These are phyloP conservation scores for Galaxea fascicularis DNA, from an alignment of 92 coral and sea anemone species.

Conservation along the genomic window DNA sequence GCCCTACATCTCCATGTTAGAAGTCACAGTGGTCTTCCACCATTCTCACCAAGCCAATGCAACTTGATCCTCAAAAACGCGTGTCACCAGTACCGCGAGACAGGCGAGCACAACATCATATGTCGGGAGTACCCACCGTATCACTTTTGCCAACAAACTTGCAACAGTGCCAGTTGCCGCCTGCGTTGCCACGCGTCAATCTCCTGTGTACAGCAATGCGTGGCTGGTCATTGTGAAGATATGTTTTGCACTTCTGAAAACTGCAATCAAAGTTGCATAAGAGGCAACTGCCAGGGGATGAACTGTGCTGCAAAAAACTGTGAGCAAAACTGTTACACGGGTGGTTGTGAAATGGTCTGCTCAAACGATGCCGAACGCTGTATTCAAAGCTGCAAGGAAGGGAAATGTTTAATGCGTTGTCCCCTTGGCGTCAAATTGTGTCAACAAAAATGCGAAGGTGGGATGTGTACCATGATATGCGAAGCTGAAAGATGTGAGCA, in stretches of 20 bases:
- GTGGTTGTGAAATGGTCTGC: constrained; percentile 70
- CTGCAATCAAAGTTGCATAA: constrained; percentile 60
- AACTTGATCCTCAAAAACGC: constrained; percentile 39
- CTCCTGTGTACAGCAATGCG: constrained; percentile 60
- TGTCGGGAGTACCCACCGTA: constrained; percentile 23
- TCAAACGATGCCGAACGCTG: constrained; percentile 45
- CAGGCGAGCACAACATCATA: constrained; percentile 44
- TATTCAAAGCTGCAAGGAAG: constrained; percentile 63
- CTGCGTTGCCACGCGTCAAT: constrained; percentile 46
- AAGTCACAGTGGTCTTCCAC: background rate
- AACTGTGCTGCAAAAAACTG: constrained; percentile 56
- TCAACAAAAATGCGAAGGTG: constrained; percentile 62
- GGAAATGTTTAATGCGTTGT: constrained; percentile 72
- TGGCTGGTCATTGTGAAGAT: constrained; percentile 57
- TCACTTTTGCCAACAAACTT: constrained; percentile 55
- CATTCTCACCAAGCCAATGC: constrained; percentile 34
- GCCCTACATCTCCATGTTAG: background rate
- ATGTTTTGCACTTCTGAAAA: constrained; percentile 62
- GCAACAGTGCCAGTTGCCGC: constrained; percentile 62
- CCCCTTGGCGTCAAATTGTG: constrained; percentile 65
- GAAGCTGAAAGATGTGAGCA: constrained; percentile 49
- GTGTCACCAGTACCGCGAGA: constrained; percentile 68
- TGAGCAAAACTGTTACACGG: constrained; percentile 55
- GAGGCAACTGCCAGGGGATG: constrained; percentile 66
- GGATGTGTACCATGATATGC: constrained; percentile 66